Base-by-base conservation (phyloP, 2,113 vertebrate species). In the Oryzias melastigma region DNA sequence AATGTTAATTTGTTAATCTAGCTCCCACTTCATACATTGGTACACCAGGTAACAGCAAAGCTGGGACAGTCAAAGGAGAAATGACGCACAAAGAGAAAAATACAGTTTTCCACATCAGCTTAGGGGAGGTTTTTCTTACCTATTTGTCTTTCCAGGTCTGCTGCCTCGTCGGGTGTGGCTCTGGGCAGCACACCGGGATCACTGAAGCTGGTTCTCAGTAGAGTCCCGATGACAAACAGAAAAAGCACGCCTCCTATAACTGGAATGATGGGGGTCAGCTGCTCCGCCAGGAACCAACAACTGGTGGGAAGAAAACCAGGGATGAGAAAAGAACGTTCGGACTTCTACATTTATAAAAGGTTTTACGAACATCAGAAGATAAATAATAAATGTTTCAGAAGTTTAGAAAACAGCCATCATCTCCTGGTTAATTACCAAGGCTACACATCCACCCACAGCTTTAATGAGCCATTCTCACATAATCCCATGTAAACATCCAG, bases 71-170 rank as follows among this genome's bases (percentile, higher is more conserved):
- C 29, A 10, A 35, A 3, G 29, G 29, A 10, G 7, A 35, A 35
- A 10, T 35, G 29, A 35, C 29, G 29, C 29, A 35, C 10, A 35
- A 35, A 35, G 7, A 35, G 29, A 35, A 35, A 35, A 35, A 35
- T 10, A 35, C 29, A 10, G 29, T 35, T 35, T 35, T 35, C 29
- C 8, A 10, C 7, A 35, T 3, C 13, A 22, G 29, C 13, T 40
- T 6, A 35, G 41, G 44, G 8, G 8, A 3, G 25, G 7, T 77
- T 64, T 2, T 52, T 72, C 80, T 95, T 94, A 98, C 96, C 95
- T 93, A 98, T 98, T 93, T 96, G 95, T 85, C 94, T 92, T 88
- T 98, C 96, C 87, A 98, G 90, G 90, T 98, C 95, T 19, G 96
- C 93, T 41, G 95, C 95, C 85, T 98, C 96, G 59, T 98, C 95